Evolutionary conservation across 2,113 vertebrate species (phyloP).

Genomic region (Stomatorhinus ivindoensis): DNA sequence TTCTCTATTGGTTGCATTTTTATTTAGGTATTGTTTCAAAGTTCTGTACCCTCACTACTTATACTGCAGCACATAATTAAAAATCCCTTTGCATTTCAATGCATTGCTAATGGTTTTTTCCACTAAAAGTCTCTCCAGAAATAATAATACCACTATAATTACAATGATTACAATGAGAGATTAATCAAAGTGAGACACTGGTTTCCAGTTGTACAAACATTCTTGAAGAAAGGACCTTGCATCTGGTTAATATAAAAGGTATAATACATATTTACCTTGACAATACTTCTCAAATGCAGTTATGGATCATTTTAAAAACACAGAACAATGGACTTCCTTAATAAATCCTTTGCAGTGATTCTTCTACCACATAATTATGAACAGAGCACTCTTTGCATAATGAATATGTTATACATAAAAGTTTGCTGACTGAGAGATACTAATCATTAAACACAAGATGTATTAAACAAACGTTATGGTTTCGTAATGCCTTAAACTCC

Average conservation of each 20-base stretch:
- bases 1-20: not conserved
- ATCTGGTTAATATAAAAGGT: not conserved
- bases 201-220: constrained; percentile 24
- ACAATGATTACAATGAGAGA: constrained; percentile 25
- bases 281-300: constrained; percentile 9
- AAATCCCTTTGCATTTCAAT: constrained; percentile 16
- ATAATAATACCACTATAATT: constrained; percentile 33
- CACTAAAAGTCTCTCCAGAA: constrained; percentile 30
- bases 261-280: not conserved
- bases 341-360: constrained; percentile 2
- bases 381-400: not conserved
- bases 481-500: not conserved
- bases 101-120: constrained; percentile 24
- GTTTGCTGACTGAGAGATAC: not conserved
- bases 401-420: not conserved
- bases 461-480: not conserved
- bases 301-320: constrained; percentile 17
- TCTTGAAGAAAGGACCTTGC: constrained; percentile 13
- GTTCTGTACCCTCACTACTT: constrained; percentile 16
- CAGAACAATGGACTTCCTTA: not conserved
- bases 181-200: constrained; percentile 25
- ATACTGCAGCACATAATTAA: constrained; percentile 22
- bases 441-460: constrained; percentile 8
- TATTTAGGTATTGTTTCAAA: not conserved
- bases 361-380: not conserved